Evolutionary conservation across 2,888 invertebrate species (phyloP), one percentile per base, ranked within the genome.

Genomic region (Beris chalybata): DNA sequence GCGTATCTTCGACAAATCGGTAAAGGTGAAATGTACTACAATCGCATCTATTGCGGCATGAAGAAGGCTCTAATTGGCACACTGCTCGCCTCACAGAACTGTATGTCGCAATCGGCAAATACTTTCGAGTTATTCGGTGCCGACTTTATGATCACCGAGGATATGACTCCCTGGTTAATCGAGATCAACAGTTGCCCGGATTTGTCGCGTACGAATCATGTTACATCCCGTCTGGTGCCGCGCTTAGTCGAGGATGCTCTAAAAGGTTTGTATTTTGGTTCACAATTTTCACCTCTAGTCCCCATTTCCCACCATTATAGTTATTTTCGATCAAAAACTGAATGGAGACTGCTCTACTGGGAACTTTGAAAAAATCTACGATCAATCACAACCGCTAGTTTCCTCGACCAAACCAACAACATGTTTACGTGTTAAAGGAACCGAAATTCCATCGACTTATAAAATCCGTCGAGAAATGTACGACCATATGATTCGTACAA

Each of bases 181-280:
- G 97, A 97, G 81, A 95, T 97, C 71, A 96, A 97, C 79, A 93
- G 93, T 7, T 93, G 94, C 80, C 96, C 97, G 0, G 92, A 95
- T 81, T 86, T 97, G 83, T 91, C 93, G 11, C 87, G 91, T 12
- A 92, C 92, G 0, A 95, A 95, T 0, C 91, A 90, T 70, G 92
- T 96, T 0, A 97, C 96, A 0, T 89, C 92, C 0, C 83, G 90
- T 57, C 83, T 97, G 75, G 96, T 95, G 76, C 88, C 91, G 11
- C 90, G 90, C 76, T 93, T 93, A 67, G 84, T 96, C 69, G 93
- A 95, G 76, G 96, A 97, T 81, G 87, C 92, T 4, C 84, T 96
- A 53, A 95, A 95, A 89, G 95, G 95, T 94, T 75, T 68, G 38
- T 15, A 5, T 38, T 9, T 22, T 5, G 43, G 13, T 15, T 22